Evolutionary conservation across 2,888 invertebrate species (phyloP), one percentile per base, ranked within the genome.

Genomic region (Agrochola lychnidis): DNA sequence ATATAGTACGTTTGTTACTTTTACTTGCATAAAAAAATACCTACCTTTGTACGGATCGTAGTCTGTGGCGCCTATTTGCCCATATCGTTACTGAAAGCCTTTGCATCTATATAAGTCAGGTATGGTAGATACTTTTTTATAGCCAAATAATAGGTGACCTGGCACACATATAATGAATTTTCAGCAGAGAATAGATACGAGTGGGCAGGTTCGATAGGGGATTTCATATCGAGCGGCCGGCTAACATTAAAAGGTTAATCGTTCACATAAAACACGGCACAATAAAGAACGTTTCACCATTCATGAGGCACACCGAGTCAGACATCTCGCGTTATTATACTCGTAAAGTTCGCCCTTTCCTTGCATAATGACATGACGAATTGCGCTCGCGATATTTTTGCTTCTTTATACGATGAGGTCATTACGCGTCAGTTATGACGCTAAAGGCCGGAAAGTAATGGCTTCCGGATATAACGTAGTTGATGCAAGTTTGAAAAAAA

Each of bases 321-420:
- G 95, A 96, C 94, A 96, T 96, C 96, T 96, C 95, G 87, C 95
- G 96, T 96, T 96, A 96, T 96, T 96, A 96, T 95, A 94, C 94
- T 95, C 96, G 95, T 96, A 96, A 96, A 96, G 94, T 95, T 95
- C 93, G 96, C 95, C 96, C 95, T 96, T 96, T 95, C 94, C 95
- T 94, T 96, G 96, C 96, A 96, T 96, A 96, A 96, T 96, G 95
- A 96, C 95, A 96, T 96, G 96, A 96, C 95, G 96, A 95, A 96
- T 96, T 95, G 95, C 96, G 94, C 91, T 94, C 93, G 93, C 95
- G 95, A 95, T 96, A 96, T 96, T 96, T 96, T 95, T 94, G 94
- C 95, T 93, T 94, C 94, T 95, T 95, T 94, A 95, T 95, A 92
- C 93, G 94, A 94, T 93, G 93, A 91, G 94, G 95, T 95, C 95